Percentiles rank a stretch among this genome's conserved stretches.
Evolutionary conservation across 2,797 vertebrate species (phyloP).

Genomic region (Pithecia hirsuta): DNA sequence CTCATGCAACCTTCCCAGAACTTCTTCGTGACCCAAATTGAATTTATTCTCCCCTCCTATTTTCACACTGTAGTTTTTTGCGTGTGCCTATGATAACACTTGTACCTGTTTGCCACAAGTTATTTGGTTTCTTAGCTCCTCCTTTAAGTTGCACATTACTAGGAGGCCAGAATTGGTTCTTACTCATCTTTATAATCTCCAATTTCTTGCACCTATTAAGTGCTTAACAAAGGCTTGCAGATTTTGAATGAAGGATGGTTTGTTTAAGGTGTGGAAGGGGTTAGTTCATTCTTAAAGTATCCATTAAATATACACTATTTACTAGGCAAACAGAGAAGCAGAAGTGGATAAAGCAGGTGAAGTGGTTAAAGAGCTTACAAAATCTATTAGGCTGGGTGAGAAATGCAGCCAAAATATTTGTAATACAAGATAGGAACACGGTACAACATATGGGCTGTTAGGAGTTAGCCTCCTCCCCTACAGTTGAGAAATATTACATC

Average conservation of each 20-base stretch:
- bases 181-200: background rate
- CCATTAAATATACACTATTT: background rate
- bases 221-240: background rate
- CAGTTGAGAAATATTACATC: background rate
- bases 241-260: background rate
- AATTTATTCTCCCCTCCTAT: background rate
- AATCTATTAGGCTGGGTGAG: background rate
- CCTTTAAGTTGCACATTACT: background rate
- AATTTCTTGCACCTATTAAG: background rate
- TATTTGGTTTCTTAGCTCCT: background rate
- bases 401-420: background rate
- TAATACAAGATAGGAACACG: background rate
- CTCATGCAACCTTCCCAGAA: background rate
- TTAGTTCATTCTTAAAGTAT: background rate
- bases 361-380: background rate
- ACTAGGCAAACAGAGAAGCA: background rate
- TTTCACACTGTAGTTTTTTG: background rate
- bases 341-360: background rate
- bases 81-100: background rate
- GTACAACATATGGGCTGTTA: background rate
- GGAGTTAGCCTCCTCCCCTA: background rate
- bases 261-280: background rate
- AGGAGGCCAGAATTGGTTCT: background rate
- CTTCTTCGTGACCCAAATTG: rapidly evolving
- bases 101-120: background rate